These are phyloP conservation scores for Eulacestoma nigropectus DNA, from an alignment of 2,113 vertebrate genomes.

Conservation along the genomic window DNA sequence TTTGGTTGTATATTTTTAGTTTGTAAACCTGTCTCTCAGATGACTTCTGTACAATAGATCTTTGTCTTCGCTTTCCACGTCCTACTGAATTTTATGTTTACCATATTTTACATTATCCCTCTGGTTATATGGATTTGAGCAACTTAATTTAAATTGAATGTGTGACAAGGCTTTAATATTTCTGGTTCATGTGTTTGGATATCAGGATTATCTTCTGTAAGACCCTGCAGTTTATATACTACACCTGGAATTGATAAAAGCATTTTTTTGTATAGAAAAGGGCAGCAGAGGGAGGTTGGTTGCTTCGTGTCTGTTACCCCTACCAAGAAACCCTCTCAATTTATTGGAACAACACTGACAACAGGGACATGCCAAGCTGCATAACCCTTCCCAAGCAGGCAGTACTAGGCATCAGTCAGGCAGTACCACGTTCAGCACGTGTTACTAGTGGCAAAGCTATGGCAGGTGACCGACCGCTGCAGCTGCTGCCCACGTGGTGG, in stretches of 20 bases:
- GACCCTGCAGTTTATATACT: neutral
- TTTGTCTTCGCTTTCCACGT: neutral
- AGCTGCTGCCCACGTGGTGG: rapidly evolving
- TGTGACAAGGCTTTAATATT: neutral
- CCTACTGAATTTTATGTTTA: neutral
- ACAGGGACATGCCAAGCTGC: neutral
- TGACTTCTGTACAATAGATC: neutral
- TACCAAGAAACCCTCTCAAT: neutral
- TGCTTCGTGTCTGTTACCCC: neutral
- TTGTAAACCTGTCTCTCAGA: neutral
- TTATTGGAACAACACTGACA: neutral
- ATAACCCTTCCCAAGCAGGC: neutral
- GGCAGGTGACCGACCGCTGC: rapidly evolving
- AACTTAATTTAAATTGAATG: neutral
- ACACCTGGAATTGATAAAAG: neutral
- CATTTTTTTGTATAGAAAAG: neutral
- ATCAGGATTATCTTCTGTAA: neutral
- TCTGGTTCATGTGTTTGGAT: neutral
- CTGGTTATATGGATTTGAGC: neutral
- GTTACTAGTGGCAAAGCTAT: rapidly evolving
- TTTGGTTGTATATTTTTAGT: neutral
- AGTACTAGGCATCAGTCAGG: neutral
- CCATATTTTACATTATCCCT: neutral
- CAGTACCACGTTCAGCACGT: rapidly evolving
- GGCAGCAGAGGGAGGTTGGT: neutral